Evolutionary conservation across 2,888 invertebrate species (phyloP).

Genomic region (Colostygia pectinataria): DNA sequence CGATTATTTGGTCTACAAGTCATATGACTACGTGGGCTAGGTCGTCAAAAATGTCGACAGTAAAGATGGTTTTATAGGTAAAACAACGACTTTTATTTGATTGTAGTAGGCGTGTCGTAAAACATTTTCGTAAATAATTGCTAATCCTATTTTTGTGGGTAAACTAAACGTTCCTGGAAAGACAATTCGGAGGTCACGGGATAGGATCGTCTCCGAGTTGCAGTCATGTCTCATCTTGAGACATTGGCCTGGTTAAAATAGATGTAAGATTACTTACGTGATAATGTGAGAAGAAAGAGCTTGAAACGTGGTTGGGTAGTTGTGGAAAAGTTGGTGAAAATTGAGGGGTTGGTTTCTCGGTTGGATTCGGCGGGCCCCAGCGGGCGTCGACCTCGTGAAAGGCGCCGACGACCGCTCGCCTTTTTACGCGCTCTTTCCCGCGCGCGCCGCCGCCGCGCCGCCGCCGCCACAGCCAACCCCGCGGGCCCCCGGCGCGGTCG

Average conservation of each 20-base stretch:
- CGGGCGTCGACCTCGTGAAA: slow-evolving; percentile 79
- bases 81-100: slow-evolving; percentile 52
- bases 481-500: slow-evolving; percentile 79
- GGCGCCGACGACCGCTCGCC: slow-evolving; percentile 75
- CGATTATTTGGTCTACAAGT: slow-evolving; percentile 42
- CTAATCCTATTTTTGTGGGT: slow-evolving; percentile 59
- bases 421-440: slow-evolving; percentile 80
- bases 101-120: slow-evolving; percentile 68
- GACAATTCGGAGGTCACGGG: slow-evolving; percentile 40
- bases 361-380: slow-evolving; percentile 68
- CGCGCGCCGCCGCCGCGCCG: slow-evolving; percentile 35
- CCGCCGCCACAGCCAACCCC: slow-evolving; percentile 71
- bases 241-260: slow-evolving; percentile 41
- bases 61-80: slow-evolving; percentile 65
- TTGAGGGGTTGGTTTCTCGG: slow-evolving; percentile 49
- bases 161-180: slow-evolving; percentile 57
- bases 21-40: slow-evolving; percentile 60
- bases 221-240: slow-evolving; percentile 49
- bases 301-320: slow-evolving; percentile 33
- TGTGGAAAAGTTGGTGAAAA: slow-evolving; percentile 49
- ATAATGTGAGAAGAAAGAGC: slow-evolving; percentile 32
- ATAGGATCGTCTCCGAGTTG: slow-evolving; percentile 23
- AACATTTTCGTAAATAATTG: slow-evolving; percentile 57
- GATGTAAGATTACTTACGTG: not conserved
- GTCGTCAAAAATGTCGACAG: slow-evolving; percentile 50